Conservation (phyloP, 2,797 vertebrate species). For the Epinephelus coioides region DNA sequence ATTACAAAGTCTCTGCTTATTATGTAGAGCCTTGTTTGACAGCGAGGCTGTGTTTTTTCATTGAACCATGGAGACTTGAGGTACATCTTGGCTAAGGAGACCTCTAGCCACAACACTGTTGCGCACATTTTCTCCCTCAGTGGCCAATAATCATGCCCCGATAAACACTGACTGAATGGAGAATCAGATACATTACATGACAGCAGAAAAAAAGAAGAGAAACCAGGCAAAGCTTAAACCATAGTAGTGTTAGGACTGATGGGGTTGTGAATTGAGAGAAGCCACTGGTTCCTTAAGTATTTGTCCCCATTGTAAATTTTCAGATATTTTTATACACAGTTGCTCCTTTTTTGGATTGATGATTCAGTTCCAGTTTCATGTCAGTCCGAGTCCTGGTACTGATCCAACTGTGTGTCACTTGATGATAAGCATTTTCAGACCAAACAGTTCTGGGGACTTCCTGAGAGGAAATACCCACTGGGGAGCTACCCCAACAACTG, state of each 20-base stretch:
- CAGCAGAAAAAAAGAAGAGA: not conserved
- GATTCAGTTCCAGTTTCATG: not conserved
- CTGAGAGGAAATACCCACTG: too few relatives aligned
- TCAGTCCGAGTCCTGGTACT: not conserved
- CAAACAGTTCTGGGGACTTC: too few relatives aligned
- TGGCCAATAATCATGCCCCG: slow-evolving; percentile 15
- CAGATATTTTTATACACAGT: not conserved
- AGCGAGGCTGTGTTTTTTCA: not conserved
- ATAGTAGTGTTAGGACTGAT: not conserved
- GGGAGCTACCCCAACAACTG: too few relatives aligned
- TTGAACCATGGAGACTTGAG: not conserved
- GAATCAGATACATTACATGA: not conserved
- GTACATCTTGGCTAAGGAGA: not conserved
- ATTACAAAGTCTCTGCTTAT: not conserved
- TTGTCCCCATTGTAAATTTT: not conserved
- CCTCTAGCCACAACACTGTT: not conserved
- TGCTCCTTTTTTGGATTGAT: not conserved
- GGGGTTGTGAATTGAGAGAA: not conserved
- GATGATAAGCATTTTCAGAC: not conserved
- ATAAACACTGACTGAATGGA: slow-evolving; percentile 19
- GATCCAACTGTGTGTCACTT: not conserved
- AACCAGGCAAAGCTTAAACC: not conserved
- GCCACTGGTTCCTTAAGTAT: not conserved
- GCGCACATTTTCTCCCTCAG: slow-evolving; percentile 33
- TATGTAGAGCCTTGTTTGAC: not conserved